Percentiles rank a stretch among this genome's conserved stretches.
These are phyloP conservation scores for Ahaetulla prasina DNA, from an alignment of 2,113 vertebrate genomes.

Conservation along the genomic window DNA sequence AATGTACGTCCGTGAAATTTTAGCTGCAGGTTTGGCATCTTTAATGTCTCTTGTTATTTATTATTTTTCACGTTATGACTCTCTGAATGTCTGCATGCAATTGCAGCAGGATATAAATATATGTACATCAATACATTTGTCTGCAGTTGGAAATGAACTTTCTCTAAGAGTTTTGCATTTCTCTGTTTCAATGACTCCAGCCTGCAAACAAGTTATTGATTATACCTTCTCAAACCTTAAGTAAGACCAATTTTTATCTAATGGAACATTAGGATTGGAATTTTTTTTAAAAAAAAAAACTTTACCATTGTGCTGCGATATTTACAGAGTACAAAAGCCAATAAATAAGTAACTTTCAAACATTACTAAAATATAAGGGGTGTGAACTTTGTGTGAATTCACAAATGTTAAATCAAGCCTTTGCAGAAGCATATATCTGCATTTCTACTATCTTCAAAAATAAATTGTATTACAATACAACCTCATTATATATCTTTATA, in stretches of 20 bases:
- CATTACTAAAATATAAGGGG: too few relatives aligned
- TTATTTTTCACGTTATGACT: not conserved
- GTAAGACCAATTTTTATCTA: not conserved
- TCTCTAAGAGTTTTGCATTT: not conserved
- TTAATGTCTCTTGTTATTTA: not conserved
- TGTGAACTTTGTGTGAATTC: not conserved
- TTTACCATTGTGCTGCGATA: not conserved
- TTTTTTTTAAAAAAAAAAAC: not conserved
- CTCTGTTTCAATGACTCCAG: not conserved
- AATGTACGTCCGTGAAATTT: not conserved
- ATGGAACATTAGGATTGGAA: not conserved
- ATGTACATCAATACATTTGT: not conserved
- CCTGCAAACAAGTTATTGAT: not conserved
- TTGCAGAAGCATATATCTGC: not conserved
- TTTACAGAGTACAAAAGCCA: not conserved
- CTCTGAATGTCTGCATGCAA: not conserved
- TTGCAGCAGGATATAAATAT: not conserved
- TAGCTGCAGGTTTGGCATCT: not conserved
- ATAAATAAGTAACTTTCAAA: not conserved
- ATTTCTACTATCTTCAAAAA: not conserved
- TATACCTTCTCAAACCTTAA: rapidly evolving
- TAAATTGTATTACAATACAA: not conserved
- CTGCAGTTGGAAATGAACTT: not conserved
- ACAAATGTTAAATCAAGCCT: not conserved
- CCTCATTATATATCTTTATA: not conserved